Evolutionary conservation across 2,888 invertebrate species (phyloP).

Genomic region (Scaptodrosophila latifasciaeformis): DNA sequence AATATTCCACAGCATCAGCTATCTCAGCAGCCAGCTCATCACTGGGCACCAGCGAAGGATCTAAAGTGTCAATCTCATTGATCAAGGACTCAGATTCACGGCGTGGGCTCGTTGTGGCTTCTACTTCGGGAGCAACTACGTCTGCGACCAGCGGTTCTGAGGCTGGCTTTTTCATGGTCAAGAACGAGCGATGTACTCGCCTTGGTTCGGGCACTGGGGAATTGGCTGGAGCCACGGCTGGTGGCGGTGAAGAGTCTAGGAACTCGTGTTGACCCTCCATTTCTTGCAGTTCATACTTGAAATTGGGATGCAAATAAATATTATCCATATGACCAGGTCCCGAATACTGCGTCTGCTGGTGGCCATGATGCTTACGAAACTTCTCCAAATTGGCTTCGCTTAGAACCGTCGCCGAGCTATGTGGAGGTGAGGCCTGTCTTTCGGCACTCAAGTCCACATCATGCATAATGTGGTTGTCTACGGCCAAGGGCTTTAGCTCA

Average conservation of each 20-base stretch:
- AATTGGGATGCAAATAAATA: constrained; percentile 70
- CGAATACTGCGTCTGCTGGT: constrained; percentile 1
- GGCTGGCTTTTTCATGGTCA: constrained; percentile 56
- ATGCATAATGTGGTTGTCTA: constrained; percentile 72
- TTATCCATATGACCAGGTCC: constrained; percentile 51
- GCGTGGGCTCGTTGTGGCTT: constrained; percentile 16
- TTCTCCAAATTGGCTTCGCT: constrained; percentile 72
- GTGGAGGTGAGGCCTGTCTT: constrained; percentile 30
- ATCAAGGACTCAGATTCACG: constrained; percentile 26
- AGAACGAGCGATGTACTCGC: constrained; percentile 65
- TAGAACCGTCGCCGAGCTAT: constrained; percentile 38
- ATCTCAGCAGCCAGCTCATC: constrained; percentile 87
- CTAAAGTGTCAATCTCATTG: constrained; percentile 71
- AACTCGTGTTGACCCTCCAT: constrained; percentile 10
- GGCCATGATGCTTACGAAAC: constrained; percentile 62
- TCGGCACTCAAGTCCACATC: constrained; percentile 54
- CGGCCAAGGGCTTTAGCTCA: constrained; percentile 73
- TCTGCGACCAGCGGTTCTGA: constrained; percentile 27
- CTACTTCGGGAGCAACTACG: constrained; percentile 15
- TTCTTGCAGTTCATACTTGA: constrained; percentile 40
- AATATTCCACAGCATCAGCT: constrained; percentile 92
- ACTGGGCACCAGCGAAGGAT: constrained; percentile 78
- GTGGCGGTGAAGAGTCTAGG: constrained; percentile 55
- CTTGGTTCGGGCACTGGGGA: constrained; percentile 53
- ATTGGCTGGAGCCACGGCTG: constrained; percentile 58